Conservation (phyloP, 2,888 invertebrate species). For the Mythimna loreyi region DNA sequence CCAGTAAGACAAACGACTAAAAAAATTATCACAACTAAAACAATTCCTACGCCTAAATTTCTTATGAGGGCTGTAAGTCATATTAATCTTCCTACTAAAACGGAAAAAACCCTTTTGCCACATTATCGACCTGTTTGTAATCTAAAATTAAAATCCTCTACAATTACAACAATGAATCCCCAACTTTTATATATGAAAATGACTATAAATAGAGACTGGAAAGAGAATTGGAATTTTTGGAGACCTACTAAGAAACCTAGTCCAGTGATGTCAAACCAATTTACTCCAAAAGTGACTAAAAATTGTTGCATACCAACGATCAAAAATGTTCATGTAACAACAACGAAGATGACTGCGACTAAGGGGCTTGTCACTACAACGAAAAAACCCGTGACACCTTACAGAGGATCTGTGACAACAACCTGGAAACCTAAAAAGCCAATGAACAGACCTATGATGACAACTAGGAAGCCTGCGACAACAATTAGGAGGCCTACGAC, state of each 20-base stretch:
- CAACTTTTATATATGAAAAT: background rate
- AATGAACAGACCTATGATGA: background rate
- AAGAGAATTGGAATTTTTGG: background rate
- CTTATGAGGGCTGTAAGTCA: background rate
- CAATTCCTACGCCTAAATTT: background rate
- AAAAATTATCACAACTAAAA: background rate
- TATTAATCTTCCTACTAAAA: background rate
- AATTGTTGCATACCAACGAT: background rate
- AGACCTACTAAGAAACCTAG: slow-evolving; percentile 3
- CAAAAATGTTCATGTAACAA: background rate
- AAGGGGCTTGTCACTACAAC: background rate
- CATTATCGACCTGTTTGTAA: background rate
- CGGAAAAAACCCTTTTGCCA: background rate
- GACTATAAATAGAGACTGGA: background rate
- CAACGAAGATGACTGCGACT: background rate
- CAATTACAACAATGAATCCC: background rate
- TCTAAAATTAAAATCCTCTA: slow-evolving; percentile 7
- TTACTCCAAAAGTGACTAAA: background rate
- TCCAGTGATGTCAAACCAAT: background rate
- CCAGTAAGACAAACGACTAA: background rate
- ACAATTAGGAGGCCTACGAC: background rate
- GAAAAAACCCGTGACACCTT: background rate
- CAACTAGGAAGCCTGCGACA: background rate
- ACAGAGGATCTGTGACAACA: background rate
- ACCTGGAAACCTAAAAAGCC: background rate